phyloP scores from a whole-genome alignment of 2,113 vertebrate species.

The Pterocles orientalis region DNA sequence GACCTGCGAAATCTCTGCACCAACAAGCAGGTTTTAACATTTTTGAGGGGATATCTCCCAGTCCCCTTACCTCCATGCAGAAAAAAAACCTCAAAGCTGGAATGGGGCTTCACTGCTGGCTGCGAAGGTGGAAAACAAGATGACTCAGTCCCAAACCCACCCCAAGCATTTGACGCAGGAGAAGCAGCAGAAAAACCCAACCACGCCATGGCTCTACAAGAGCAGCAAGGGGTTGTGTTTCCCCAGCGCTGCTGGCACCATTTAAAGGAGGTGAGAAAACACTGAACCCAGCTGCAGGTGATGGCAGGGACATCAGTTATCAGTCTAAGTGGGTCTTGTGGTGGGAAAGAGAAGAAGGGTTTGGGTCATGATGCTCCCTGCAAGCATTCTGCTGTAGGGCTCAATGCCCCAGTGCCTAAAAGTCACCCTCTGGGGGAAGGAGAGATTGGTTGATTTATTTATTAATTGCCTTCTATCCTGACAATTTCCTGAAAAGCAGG shows the following conservation, averaged over 20 bases:
- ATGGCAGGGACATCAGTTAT: not conserved
- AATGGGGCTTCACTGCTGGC: not conserved
- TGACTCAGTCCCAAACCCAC: accelerated
- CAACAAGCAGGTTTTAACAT: constrained; percentile 14
- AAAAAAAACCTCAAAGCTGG: not conserved
- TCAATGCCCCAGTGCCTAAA: accelerated
- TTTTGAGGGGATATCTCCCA: constrained; percentile 46
- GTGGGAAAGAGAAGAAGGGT: not conserved
- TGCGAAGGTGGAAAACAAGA: not conserved
- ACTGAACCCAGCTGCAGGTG: not conserved
- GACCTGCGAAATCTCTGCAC: not conserved
- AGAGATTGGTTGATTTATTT: not conserved
- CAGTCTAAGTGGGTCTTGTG: not conserved
- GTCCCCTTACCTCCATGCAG: not conserved
- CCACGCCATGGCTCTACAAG: not conserved
- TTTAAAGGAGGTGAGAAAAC: not conserved
- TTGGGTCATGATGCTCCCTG: not conserved
- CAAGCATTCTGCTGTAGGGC: not conserved
- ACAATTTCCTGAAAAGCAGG: not conserved
- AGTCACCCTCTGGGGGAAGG: not conserved
- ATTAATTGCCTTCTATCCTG: not conserved
- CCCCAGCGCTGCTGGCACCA: too few species aligned
- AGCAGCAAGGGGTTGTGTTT: accelerated
- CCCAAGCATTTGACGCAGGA: not conserved
- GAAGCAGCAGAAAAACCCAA: not conserved